Conservation (phyloP, 2,113 vertebrate genomes). For the Nyctibius bracteatus region DNA sequence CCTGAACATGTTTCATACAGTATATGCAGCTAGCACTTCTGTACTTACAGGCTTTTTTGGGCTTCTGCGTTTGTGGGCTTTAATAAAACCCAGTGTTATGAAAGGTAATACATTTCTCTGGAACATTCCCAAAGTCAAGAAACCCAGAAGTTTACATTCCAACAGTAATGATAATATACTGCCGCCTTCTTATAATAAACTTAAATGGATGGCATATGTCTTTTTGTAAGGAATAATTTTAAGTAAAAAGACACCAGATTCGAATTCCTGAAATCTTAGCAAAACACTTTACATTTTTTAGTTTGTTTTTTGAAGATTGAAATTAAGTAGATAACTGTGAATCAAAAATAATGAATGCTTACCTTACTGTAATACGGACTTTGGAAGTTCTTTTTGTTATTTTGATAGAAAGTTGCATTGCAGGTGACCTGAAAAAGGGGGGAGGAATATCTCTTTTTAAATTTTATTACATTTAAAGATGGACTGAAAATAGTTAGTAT, state of each 20-base stretch:
- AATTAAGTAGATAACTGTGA: not conserved
- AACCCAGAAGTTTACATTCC: not conserved
- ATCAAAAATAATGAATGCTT: not conserved
- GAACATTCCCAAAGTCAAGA: not conserved
- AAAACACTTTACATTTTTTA: not conserved
- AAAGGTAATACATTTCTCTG: not conserved
- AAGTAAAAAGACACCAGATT: not conserved
- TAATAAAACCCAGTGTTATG: not conserved
- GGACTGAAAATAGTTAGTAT: not conserved
- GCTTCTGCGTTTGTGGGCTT: not conserved
- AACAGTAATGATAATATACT: not conserved
- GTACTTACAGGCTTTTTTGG: not conserved
- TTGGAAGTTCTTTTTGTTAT: not conserved
- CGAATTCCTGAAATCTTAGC: not conserved
- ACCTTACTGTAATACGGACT: not conserved
- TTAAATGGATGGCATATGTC: not conserved
- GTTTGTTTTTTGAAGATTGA: not conserved
- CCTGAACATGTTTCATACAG: not conserved
- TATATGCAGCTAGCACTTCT: not conserved
- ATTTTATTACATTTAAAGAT: not conserved
- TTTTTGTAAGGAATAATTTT: not conserved
- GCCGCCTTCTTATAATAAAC: not conserved
- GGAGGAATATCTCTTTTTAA: rapidly evolving
- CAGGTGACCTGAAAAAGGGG: not conserved
- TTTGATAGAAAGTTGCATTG: not conserved